These are phyloP conservation scores for Sialis lutaria DNA, from an alignment of 2,888 invertebrate genomes.

Conservation along the genomic window DNA sequence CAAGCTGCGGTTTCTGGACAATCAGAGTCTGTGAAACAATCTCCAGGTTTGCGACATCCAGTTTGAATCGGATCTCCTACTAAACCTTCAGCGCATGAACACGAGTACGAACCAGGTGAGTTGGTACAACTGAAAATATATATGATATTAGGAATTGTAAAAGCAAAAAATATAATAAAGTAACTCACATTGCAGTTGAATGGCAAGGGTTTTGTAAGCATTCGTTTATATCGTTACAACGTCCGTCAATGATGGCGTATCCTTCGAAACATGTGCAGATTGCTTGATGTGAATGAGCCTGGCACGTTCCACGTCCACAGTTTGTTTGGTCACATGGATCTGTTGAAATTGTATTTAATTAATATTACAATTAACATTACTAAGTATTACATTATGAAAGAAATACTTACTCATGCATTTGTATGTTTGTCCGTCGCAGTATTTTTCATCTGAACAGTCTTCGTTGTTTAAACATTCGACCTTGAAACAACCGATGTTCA, in stretches of 20 bases:
- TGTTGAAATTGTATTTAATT: conserved; percentile 20
- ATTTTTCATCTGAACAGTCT: conserved; percentile 58
- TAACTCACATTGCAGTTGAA: conserved; percentile 41
- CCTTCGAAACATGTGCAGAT: conserved; percentile 61
- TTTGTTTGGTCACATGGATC: conserved; percentile 64
- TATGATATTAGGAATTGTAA: conserved; percentile 4
- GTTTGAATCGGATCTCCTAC: conserved; percentile 57
- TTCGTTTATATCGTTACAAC: conserved; percentile 68
- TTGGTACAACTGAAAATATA: conserved; percentile 45
- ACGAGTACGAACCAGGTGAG: conserved; percentile 57
- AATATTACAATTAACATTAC: conserved; percentile 5
- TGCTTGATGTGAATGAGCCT: conserved; percentile 50
- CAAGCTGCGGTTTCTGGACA: conserved; percentile 66
- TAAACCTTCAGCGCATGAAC: conserved; percentile 60
- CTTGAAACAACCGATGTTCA: conserved; percentile 66
- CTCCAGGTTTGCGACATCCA: conserved; percentile 68
- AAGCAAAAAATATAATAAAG: conserved; percentile 1
- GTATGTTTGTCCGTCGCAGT: conserved; percentile 56
- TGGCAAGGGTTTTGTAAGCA: conserved; percentile 66
- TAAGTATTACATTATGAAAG: conserved; percentile 1
- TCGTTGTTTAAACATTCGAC: conserved; percentile 68
- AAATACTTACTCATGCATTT: conserved; percentile 53
- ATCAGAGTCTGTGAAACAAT: conserved; percentile 61
- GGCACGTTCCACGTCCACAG: conserved; percentile 69
- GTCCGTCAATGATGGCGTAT: conserved; percentile 43